Evolutionary conservation across 2,888 invertebrate genomes (phyloP).

Genomic region (Limnephilus auricula): DNA sequence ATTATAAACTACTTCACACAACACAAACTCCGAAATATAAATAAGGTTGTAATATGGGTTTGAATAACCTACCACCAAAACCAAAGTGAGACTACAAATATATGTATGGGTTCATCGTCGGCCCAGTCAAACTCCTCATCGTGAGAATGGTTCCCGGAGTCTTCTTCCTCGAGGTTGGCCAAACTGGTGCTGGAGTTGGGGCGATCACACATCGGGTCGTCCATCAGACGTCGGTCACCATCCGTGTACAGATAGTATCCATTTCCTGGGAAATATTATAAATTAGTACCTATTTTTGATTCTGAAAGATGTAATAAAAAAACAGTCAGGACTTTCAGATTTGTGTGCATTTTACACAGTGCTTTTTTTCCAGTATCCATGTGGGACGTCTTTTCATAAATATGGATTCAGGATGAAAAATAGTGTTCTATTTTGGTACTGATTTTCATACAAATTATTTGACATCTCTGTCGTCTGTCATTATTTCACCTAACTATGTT

Average conservation of each 20-base stretch:
- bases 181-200: constrained; percentile 61
- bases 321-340: background rate
- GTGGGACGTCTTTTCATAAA: too few species aligned
- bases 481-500: too few species aligned
- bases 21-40: background rate
- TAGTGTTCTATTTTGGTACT: too few species aligned
- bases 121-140: constrained; percentile 69
- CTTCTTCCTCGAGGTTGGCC: constrained; percentile 19
- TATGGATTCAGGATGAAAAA: too few species aligned
- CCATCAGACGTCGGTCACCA: constrained; percentile 75
- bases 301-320: background rate
- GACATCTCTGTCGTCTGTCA: too few species aligned
- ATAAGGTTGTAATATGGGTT: background rate
- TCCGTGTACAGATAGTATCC: constrained; percentile 87
- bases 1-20: too few species aligned
- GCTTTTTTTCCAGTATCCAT: too few species aligned
- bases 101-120: constrained; percentile 81
- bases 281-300: background rate
- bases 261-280: constrained; percentile 76
- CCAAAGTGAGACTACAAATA: constrained; percentile 86
- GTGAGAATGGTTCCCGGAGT: constrained; percentile 32
- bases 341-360: too few species aligned
- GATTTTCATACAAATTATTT: too few species aligned
- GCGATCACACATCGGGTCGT: constrained; percentile 72
- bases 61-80: constrained; percentile 82